phyloP scores from a whole-genome alignment of 2,888 invertebrate species.

The Seira musarum region DNA sequence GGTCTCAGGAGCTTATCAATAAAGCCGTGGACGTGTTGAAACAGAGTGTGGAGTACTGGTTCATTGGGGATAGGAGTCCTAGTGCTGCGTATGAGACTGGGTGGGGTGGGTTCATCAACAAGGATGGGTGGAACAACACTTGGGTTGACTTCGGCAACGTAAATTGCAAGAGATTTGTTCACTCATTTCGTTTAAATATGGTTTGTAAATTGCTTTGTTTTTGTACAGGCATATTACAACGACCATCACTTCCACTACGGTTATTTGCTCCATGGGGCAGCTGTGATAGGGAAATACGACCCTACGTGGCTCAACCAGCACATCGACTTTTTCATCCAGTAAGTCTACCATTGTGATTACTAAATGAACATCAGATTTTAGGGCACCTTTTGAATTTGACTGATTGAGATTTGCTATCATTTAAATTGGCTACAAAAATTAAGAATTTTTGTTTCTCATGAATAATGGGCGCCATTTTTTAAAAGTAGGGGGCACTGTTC shows the following conservation, averaged over 20 bases:
- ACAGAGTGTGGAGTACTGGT: conserved; percentile 54
- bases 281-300: conserved; percentile 62
- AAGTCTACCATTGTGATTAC: conserved; percentile 12
- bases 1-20: conserved; percentile 47
- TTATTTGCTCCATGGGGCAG: conserved; percentile 57
- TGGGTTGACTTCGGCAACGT: conserved; percentile 66
- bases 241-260: conserved; percentile 63
- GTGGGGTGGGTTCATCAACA: conserved; percentile 63
- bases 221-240: conserved; percentile 60
- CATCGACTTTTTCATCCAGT: conserved; percentile 61
- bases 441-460: no score
- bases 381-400: no score
- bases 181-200: not conserved
- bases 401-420: no score
- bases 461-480: no score
- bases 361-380: not conserved
- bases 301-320: conserved; percentile 59
- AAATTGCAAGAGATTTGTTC: conserved; percentile 3
- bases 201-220: not conserved
- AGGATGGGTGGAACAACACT: conserved; percentile 64
- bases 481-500: no score
- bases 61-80: conserved; percentile 33
- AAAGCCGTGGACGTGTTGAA: conserved; percentile 55
- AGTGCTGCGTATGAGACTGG: conserved; percentile 60
- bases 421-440: no score